Evolutionary conservation across 1,140 invertebrate genomes (phyloP).

Genomic region (Drosophila sp.): DNA sequence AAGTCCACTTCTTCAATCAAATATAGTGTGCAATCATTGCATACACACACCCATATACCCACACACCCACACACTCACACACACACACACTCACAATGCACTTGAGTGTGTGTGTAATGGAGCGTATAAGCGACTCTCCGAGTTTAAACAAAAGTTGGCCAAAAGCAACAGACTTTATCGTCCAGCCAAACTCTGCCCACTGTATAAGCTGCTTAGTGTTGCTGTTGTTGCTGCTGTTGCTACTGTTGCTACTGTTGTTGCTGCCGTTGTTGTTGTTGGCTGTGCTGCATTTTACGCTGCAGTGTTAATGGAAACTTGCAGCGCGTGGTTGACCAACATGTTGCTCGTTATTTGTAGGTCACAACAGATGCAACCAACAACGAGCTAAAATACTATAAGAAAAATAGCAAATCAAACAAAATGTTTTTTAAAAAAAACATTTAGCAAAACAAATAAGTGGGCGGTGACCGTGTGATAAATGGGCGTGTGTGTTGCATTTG

Average conservation of each 20-base stretch:
- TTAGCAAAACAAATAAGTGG: conserved; percentile 23
- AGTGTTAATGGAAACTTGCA: conserved; percentile 82
- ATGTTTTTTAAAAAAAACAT: not conserved
- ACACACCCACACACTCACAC: conserved; percentile 15
- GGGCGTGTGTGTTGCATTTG: conserved; percentile 38
- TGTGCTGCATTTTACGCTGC: conserved; percentile 53
- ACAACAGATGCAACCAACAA: conserved; percentile 46
- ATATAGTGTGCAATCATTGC: conserved; percentile 7
- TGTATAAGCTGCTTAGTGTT: not conserved
- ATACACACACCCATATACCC: conserved; percentile 26
- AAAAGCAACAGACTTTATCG: conserved; percentile 53
- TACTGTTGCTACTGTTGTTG: no score
- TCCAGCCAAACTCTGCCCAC: conserved; percentile 41
- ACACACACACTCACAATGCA: conserved; percentile 2
- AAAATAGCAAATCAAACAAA: conserved; percentile 1
- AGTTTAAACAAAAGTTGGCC: conserved; percentile 55
- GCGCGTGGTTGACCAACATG: conserved; percentile 80
- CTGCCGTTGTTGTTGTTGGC: conserved; percentile 47
- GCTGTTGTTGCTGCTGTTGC: conserved; percentile 21
- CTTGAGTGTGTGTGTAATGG: conserved; percentile 34
- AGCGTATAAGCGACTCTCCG: conserved; percentile 60
- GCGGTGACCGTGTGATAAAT: conserved; percentile 20
- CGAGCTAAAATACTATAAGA: not conserved
- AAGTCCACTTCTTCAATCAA: conserved; percentile 10
- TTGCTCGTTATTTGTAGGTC: conserved; percentile 80